Percentiles rank a stretch among this genome's conserved stretches.
Conservation (phyloP, 2,113 vertebrate genomes). For the rabbit (Oryctolagus cuniculus) region mOryCun1.1 NC_091444.1:9893001-9893500, state of each 20-base stretch:
- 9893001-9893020: conserved; percentile 55
- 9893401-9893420: too few species aligned
- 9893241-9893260: background rate
- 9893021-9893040: background rate
- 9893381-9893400: too few species aligned
- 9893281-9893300: too few species aligned
- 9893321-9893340: too few species aligned
- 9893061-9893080: background rate
- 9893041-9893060: conserved; percentile 6
- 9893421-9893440: too few species aligned
- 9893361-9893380: too few species aligned
- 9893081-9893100: background rate
- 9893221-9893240: background rate
- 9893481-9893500: too few species aligned
- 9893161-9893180: background rate
- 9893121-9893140: background rate
- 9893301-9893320: too few species aligned
- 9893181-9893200: background rate
- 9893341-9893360: too few species aligned
- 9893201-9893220: background rate
- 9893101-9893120: background rate
- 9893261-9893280: background rate
- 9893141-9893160: background rate
- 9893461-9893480: too few species aligned
- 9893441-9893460: too few species aligned